phyloP scores from a whole-genome alignment of 2,888 invertebrate species.

The Caenorhabditis angaria region DNA sequence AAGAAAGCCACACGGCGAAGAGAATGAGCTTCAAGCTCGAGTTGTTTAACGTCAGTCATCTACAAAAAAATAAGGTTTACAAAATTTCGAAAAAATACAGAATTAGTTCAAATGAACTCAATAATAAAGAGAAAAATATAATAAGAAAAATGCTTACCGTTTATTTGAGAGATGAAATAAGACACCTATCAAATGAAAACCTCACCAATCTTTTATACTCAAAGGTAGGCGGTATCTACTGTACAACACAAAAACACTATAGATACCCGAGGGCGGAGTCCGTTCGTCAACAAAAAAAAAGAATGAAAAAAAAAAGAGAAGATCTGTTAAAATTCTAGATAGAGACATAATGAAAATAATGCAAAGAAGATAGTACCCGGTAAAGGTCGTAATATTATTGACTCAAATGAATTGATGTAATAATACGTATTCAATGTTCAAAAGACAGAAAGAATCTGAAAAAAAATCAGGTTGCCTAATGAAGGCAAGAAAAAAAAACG shows the following conservation, averaged over 20 bases:
- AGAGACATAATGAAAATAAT: neutral
- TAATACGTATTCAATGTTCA: slow-evolving; percentile 2
- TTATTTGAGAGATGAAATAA: slow-evolving; percentile 26
- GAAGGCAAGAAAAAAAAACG: neutral
- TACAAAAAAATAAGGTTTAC: slow-evolving; percentile 10
- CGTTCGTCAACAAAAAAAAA: slow-evolving; percentile 25
- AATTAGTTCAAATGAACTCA: slow-evolving; percentile 15
- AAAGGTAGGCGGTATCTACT: slow-evolving; percentile 36
- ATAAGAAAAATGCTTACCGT: slow-evolving; percentile 29
- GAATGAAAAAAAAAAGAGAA: slow-evolving; percentile 30
- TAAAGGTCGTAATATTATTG: slow-evolving; percentile 2
- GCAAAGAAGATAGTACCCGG: slow-evolving; percentile 2
- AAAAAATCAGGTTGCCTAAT: slow-evolving; percentile 4
- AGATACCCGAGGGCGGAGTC: slow-evolving; percentile 29
- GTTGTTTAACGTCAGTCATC: slow-evolving; percentile 51
- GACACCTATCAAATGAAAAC: slow-evolving; percentile 37
- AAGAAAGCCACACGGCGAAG: slow-evolving; percentile 57
- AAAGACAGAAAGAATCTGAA: no score
- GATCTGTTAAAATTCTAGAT: neutral
- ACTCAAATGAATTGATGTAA: slow-evolving; percentile 1
- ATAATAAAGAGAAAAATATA: no score
- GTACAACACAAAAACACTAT: slow-evolving; percentile 12
- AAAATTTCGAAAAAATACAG: slow-evolving; percentile 1
- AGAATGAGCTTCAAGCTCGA: slow-evolving; percentile 53
- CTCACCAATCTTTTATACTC: slow-evolving; percentile 32